Evolutionary conservation across 2,888 invertebrate genomes (phyloP).

Genomic region (Chrysodeixis includens): DNA sequence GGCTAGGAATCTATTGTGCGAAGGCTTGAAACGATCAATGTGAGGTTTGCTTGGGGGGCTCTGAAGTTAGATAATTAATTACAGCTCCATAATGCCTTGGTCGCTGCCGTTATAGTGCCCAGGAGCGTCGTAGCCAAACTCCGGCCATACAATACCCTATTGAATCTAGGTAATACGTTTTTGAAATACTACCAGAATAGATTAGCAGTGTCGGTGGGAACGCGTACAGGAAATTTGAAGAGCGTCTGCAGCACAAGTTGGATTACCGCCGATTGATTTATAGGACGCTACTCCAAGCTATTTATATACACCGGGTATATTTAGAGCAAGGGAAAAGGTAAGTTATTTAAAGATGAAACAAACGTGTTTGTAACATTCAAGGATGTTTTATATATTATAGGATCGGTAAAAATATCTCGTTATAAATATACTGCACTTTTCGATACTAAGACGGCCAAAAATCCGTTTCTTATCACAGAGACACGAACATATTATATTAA

Average conservation of each 20-base stretch:
- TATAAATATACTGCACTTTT: background rate
- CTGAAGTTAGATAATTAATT: constrained; percentile 82
- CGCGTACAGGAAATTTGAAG: constrained; percentile 53
- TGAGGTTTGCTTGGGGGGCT: constrained; percentile 62
- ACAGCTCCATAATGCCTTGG: constrained; percentile 73
- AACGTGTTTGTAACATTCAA: background rate
- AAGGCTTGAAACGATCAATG: constrained; percentile 70
- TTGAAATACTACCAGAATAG: constrained; percentile 70
- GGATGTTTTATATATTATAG: background rate
- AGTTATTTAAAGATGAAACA: background rate
- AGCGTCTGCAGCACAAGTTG: constrained; percentile 50
- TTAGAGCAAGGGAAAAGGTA: background rate
- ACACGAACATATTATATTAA: background rate
- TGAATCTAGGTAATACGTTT: constrained; percentile 76
- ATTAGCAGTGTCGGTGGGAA: constrained; percentile 53
- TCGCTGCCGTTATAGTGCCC: constrained; percentile 74
- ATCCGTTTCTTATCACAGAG: too few species aligned
- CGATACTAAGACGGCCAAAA: background rate
- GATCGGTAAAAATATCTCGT: too few species aligned
- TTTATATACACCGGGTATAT: constrained; percentile 25
- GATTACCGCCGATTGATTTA: constrained; percentile 51
- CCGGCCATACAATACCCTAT: constrained; percentile 70
- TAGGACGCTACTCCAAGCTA: constrained; percentile 18
- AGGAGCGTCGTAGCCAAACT: constrained; percentile 72
- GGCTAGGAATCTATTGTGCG: constrained; percentile 59